A percentile compares a stretch with the other conserved stretches of the same genome.
These are phyloP conservation scores for Bufo bufo DNA, from an alignment of 2,113 vertebrate species.

Conservation along the genomic window DNA sequence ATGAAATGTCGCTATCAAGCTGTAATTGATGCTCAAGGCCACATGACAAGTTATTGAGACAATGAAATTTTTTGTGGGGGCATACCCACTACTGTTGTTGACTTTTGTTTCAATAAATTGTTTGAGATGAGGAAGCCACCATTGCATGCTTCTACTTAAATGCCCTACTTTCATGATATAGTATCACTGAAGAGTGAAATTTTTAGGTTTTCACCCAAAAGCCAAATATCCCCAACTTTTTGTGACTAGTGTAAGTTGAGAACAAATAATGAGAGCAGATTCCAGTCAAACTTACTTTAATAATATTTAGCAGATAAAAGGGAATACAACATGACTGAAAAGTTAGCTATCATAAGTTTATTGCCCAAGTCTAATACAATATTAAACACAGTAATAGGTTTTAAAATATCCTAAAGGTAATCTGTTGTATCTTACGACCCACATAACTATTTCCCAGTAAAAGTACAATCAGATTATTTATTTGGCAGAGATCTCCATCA, in stretches of 20 bases:
- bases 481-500: conserved; percentile 75
- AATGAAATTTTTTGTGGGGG: too few relatives aligned
- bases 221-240: too few relatives aligned
- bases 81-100: too few relatives aligned
- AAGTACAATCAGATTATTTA: conserved; percentile 52
- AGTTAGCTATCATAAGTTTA: not conserved
- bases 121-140: too few relatives aligned
- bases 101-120: too few relatives aligned
- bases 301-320: not conserved
- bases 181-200: too few relatives aligned
- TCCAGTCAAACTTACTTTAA: not conserved
- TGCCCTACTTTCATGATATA: too few relatives aligned
- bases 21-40: too few relatives aligned
- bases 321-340: not conserved
- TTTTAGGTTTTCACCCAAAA: too few relatives aligned
- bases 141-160: too few relatives aligned
- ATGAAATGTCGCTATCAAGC: too few relatives aligned
- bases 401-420: not conserved
- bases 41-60: too few relatives aligned
- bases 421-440: not conserved
- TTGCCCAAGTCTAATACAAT: not conserved
- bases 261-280: not conserved
- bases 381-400: not conserved
- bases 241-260: not conserved
- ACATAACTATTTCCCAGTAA: not conserved